phyloP scores from a whole-genome alignment of 2,888 invertebrate genomes.

The Xylocampa areola region DNA sequence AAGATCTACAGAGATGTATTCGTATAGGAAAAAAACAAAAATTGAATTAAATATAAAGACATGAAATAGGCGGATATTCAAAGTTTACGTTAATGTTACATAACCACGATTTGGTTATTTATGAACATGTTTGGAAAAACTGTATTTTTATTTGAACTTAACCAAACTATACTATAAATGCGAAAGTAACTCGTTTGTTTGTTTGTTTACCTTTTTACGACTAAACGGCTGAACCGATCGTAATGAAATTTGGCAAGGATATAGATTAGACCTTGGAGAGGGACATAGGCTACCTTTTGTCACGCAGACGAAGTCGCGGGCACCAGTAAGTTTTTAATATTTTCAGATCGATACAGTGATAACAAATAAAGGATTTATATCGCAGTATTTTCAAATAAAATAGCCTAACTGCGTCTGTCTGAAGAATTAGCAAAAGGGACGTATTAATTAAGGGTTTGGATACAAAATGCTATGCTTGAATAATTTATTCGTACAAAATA shows the following conservation, averaged over 20 bases:
- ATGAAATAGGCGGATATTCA: conserved; percentile 48
- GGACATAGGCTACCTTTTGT: too few species aligned
- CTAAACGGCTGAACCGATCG: too few species aligned
- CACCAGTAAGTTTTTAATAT: too few species aligned
- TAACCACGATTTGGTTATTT: conserved; percentile 2
- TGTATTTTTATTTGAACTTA: conserved; percentile 24
- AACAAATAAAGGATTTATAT: too few species aligned
- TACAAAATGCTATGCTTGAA: neutral
- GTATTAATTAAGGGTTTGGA: neutral
- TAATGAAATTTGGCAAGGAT: too few species aligned
- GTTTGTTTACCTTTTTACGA: too few species aligned
- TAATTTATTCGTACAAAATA: neutral
- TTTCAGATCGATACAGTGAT: too few species aligned
- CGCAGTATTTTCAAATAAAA: neutral
- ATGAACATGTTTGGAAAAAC: neutral
- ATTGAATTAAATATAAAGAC: conserved; percentile 44
- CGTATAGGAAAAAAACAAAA: conserved; percentile 30
- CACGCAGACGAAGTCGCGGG: too few species aligned
- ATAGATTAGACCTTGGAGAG: too few species aligned
- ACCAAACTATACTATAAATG: too few species aligned
- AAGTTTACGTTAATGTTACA: conserved; percentile 28
- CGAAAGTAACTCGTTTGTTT: too few species aligned
- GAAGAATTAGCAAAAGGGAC: too few species aligned
- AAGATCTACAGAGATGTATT: conserved; percentile 30
- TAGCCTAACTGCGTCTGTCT: neutral